Evolutionary conservation across 2,113 vertebrate genomes (phyloP), one percentile per base, ranked within the genome.

Genomic region (Paratilapia polleni): DNA sequence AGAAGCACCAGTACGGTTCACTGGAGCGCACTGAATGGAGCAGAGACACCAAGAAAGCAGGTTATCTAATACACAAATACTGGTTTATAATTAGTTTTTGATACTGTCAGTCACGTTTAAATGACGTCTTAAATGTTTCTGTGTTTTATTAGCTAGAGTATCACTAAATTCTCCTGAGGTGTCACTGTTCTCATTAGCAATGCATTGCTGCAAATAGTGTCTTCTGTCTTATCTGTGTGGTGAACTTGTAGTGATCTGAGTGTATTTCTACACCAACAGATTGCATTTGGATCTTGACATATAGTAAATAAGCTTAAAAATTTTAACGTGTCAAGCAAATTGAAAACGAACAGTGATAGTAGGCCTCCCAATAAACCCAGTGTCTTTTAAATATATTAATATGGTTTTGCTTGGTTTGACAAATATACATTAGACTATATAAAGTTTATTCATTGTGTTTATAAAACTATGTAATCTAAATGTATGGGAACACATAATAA

Each of bases 1-100:
- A 96, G 84, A 93, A 95, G 70, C 92, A 93, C 80, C 95, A 94
- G 49, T 97, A 96, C 68, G 96, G 96, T 61, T 96, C 97, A 26
- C 93, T 97, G 93, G 95, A 96, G 90, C 88, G 93, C 91, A 95
- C 95, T 36, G 94, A 93, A 38, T 96, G 95, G 96, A 95, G 87
- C 76, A 77, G 83, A 59, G 94, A 91, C 11, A 47, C 59, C 85
- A 87, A 78, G 66, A 93, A 94, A 93, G 56, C 90, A 95, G 96
- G 97, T 92, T 22, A 62, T 12, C 52, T 8, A 61, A 10, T 24
- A 73, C 38, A 77, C 19, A 68, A 14, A 20, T 73, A 26, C 47
- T 73, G 68, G 3, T 3, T 73, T 54, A n/a, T 73, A 14, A 73
- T 73, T 54, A 73, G 26, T 73, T 52, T 73, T 34, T 10, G 47